A percentile compares a stretch with the other conserved stretches of the same genome.
These are phyloP conservation scores for Bucorvus abyssinicus DNA, from an alignment of 2,797 vertebrate species.

Conservation along the genomic window DNA sequence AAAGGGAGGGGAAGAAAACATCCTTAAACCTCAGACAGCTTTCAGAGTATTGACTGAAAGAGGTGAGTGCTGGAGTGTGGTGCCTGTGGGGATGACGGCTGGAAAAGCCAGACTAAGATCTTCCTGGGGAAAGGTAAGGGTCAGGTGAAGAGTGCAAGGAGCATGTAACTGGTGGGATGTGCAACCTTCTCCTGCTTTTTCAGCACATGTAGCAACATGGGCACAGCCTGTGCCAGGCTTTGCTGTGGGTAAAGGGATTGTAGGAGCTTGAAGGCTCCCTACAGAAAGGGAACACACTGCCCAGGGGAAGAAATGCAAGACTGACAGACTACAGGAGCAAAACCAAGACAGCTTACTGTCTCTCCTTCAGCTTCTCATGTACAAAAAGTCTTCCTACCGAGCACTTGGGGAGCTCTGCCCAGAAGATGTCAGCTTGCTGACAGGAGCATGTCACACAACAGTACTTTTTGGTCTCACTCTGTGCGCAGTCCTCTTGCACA, in stretches of 20 bases:
- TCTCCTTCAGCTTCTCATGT: background rate
- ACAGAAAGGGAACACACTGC: background rate
- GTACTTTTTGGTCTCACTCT: background rate
- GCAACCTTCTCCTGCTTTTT: background rate
- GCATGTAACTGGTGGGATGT: accelerated
- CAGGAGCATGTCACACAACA: background rate
- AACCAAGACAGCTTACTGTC: background rate
- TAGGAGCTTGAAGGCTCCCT: background rate
- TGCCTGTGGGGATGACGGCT: background rate
- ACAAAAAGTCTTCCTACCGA: background rate
- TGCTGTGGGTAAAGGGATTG: background rate
- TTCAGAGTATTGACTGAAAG: background rate
- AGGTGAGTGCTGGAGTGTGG: background rate
- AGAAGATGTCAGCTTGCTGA: background rate
- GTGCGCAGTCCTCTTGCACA: background rate
- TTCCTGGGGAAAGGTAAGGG: background rate
- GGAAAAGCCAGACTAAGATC: background rate
- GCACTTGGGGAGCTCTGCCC: background rate
- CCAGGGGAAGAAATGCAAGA: background rate
- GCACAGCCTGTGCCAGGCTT: background rate
- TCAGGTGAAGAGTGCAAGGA: background rate
- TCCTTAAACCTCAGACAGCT: background rate
- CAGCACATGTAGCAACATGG: background rate
- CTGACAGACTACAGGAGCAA: background rate
- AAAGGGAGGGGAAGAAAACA: background rate